Conservation (phyloP, 2,888 invertebrate species). For the Leptinotarsa rubiginosa region DNA sequence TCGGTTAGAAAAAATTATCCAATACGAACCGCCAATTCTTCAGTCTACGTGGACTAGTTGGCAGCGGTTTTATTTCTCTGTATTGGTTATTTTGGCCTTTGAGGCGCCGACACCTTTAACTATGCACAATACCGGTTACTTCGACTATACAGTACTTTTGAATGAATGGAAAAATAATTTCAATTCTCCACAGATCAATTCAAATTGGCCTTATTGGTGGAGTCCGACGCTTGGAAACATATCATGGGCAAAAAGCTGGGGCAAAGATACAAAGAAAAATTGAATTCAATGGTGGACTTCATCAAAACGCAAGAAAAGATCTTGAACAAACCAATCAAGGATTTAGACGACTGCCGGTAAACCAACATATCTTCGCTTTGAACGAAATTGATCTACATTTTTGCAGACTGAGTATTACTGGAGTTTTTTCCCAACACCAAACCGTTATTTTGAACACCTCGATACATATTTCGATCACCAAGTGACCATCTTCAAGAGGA, state of each 20-base stretch:
- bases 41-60: too few species aligned
- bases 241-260: slow-evolving; percentile 78
- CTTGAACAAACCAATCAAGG: slow-evolving; percentile 77
- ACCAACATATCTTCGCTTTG: neutral
- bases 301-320: slow-evolving; percentile 81
- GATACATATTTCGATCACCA: too few species aligned
- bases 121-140: too few species aligned
- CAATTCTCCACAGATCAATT: slow-evolving; percentile 69
- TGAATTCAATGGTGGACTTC: slow-evolving; percentile 79
- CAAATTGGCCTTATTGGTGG: slow-evolving; percentile 76
- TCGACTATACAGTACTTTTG: too few species aligned
- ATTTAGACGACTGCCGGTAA: slow-evolving; percentile 78
- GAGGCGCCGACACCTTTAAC: too few species aligned
- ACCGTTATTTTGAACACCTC: too few species aligned
- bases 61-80: too few species aligned
- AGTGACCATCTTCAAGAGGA: too few species aligned
- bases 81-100: too few species aligned
- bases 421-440: too few species aligned
- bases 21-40: too few species aligned
- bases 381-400: neutral
- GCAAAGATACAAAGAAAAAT: slow-evolving; percentile 76
- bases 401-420: slow-evolving; percentile 65
- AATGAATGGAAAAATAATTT: neutral
- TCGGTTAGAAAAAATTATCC: too few species aligned
- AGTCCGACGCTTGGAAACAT: slow-evolving; percentile 84